A percentile compares a stretch with the other conserved stretches of the same genome.
Evolutionary conservation across 2,888 invertebrate genomes (phyloP).

Genomic region (Augiades crinisus): DNA sequence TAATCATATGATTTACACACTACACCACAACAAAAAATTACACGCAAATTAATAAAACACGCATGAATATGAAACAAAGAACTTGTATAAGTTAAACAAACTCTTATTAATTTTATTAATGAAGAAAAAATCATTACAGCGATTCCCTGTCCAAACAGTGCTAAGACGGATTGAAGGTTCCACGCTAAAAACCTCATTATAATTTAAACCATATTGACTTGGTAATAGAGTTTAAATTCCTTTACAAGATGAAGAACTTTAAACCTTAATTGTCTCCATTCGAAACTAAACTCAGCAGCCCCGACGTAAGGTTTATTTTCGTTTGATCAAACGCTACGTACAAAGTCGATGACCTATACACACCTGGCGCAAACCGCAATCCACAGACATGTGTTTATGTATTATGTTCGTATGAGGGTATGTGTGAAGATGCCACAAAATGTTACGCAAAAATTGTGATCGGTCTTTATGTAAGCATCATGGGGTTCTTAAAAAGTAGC

Average conservation of each 20-base stretch:
- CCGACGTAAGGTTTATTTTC: conserved; percentile 20
- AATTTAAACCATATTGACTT: neutral
- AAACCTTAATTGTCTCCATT: neutral
- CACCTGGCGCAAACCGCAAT: conserved; percentile 44
- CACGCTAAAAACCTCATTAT: neutral
- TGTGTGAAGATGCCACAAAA: conserved; percentile 14
- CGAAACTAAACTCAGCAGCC: conserved; percentile 5
- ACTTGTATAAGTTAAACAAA: neutral
- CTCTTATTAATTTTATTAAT: conserved; percentile 22
- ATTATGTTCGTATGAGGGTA: conserved; percentile 24
- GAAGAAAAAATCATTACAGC: conserved; percentile 24
- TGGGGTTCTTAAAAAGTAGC: too few relatives aligned
- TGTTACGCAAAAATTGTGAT: conserved; percentile 5
- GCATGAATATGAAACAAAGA: conserved; percentile 7
- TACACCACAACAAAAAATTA: too few relatives aligned
- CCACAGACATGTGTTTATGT: conserved; percentile 34
- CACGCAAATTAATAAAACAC: neutral
- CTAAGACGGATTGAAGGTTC: conserved; percentile 17
- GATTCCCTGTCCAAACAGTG: conserved; percentile 23
- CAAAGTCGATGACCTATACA: conserved; percentile 44
- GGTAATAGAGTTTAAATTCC: neutral
- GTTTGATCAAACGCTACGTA: conserved; percentile 34
- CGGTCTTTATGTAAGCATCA: neutral
- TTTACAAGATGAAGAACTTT: neutral
- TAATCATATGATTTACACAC: too few relatives aligned